Evolutionary conservation across 2,797 vertebrate species (phyloP), one percentile per base, ranked within the genome.

Genomic region (Champsocephalus gunnari): DNA sequence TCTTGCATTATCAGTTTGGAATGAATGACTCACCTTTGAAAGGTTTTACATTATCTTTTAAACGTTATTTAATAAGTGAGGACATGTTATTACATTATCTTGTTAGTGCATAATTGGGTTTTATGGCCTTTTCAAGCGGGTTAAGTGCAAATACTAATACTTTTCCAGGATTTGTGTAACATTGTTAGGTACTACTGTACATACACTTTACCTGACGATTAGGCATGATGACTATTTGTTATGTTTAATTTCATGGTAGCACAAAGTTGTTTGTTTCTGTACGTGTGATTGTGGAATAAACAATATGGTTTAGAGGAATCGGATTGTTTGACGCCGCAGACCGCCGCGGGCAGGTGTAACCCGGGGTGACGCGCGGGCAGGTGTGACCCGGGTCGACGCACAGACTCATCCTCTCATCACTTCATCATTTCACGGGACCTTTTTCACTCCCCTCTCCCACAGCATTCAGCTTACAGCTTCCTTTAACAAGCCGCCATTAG

Each of bases 391-490:
- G 62, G 62, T 28, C 53, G 58, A 38, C 13, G 0, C 34, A 13
- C 64, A 74, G 61, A 74, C 71, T 82, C 83, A 78, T 79, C 75
- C 44, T 9, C 70, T 84, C 50, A 75, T 87, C 45, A 21, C 56
- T 56, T 84, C 70, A 80, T 91, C 82, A 71, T 88, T 87, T 92
- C 86, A 87, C 73, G 73, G 66, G 79, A 80, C 87, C 87, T 93
- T 82, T 93, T 80, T 94, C 90, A 67, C 92, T 95, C 90, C 93
- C 88, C 89, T 95, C 91, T 92, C 90, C 91, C 81, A 92, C 94
- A 93, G 94, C 93, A 93, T 93, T 91, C 71, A 17, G 88, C 90
- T 94, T 87, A 91, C 88, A 94, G 89, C 89, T 87, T 94, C 91
- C 90, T 92, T 95, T 95, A 83, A 82, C 92, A 91, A 77, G 82